Conservation (phyloP, 1,140 invertebrate genomes). For the Drosophila nigromelanica region DNA sequence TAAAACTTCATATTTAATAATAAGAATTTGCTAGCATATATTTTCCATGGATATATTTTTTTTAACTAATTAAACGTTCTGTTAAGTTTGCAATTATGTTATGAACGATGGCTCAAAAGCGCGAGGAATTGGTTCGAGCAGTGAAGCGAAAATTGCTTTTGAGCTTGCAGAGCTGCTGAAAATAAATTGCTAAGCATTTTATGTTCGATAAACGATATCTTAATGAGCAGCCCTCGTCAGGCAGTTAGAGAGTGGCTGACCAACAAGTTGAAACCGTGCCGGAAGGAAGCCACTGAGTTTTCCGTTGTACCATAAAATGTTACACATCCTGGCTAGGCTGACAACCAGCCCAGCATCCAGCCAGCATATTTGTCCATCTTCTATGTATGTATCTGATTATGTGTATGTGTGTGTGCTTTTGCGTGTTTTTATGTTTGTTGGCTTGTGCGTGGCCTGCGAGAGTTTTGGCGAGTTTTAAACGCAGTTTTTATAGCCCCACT, state of each 20-base stretch:
- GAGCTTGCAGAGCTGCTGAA: background rate
- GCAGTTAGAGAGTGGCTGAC: conserved; percentile 10
- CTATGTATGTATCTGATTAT: conserved; percentile 17
- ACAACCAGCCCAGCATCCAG: conserved; percentile 4
- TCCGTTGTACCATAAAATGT: conserved; percentile 78
- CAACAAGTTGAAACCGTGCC: conserved; percentile 61
- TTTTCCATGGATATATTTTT: no score
- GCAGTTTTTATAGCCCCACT: conserved; percentile 75
- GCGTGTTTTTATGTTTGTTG: conserved; percentile 4
- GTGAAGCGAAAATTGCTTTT: background rate
- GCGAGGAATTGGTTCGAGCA: no score
- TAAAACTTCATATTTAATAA: no score
- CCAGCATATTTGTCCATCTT: conserved; percentile 58
- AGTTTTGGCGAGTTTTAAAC: conserved; percentile 62
- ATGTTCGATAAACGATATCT: conserved; percentile 13
- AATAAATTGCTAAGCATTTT: background rate
- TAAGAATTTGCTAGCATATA: no score
- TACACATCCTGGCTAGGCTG: conserved; percentile 61
- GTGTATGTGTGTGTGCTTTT: conserved; percentile 4
- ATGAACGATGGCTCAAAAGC: no score
- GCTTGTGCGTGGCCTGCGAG: conserved; percentile 36
- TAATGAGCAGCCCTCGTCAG: conserved; percentile 30
- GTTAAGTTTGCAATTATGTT: no score
- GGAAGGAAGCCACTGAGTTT: conserved; percentile 75
- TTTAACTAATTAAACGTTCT: no score